Conservation (phyloP, 1,140 invertebrate genomes). For the Penaeus indicus region DNA sequence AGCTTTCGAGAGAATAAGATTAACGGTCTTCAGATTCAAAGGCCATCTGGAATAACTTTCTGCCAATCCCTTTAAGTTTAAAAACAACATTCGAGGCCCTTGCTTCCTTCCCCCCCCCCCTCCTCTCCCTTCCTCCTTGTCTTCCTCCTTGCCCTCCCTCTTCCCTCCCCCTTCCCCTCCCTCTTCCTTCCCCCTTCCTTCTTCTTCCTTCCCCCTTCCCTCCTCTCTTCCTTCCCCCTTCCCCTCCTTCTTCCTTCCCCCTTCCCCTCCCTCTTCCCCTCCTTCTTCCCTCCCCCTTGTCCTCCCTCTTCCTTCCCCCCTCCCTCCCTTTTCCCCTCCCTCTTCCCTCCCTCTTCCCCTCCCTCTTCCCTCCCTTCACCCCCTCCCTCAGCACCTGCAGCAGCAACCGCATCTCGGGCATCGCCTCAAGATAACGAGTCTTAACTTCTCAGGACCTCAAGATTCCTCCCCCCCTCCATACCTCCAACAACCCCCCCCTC, state of each 20-base stretch:
- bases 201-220: no score
- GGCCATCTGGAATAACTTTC: no score
- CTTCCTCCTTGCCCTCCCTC: neutral
- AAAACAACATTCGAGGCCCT: no score
- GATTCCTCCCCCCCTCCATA: no score
- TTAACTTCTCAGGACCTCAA: no score
- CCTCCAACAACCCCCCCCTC: no score
- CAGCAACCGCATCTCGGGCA: neutral
- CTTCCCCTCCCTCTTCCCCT: neutral
- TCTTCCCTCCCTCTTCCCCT: neutral
- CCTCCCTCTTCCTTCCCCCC: neutral
- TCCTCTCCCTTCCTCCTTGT: neutral
- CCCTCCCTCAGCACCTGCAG: constrained; percentile 3
- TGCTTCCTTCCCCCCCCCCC: neutral
- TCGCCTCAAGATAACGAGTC: no score
- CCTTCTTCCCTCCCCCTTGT: neutral
- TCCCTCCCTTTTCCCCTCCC: neutral
- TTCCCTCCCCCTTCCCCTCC: neutral
- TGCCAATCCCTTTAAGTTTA: no score
- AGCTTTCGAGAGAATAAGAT: no score
- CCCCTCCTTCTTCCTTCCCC: no score
- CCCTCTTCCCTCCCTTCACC: neutral
- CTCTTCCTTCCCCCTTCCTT: neutral
- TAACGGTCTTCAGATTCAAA: no score
- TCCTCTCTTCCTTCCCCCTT: no score